Evolutionary conservation across 2,888 invertebrate species (phyloP), one percentile per base, ranked within the genome.

Genomic region (Craniophora ligustri): DNA sequence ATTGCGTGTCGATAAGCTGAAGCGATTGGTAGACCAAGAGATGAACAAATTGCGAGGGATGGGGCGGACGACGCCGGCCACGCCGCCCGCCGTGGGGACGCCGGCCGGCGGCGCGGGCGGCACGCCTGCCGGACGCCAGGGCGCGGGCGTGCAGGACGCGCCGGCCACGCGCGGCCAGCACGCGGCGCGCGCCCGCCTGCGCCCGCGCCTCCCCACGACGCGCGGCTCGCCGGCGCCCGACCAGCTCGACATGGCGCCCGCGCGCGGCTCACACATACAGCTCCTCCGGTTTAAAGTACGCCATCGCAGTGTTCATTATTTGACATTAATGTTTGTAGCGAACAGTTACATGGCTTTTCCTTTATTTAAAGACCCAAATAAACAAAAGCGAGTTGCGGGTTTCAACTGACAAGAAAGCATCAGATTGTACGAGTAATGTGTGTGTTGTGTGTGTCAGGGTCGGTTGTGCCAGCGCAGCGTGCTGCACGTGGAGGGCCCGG

Each of bases 161-260:
- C 19, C 6, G 11, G 3, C n/a, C 11, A n/a, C 14, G 5, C 18
- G 2, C 19, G 15, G 0, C 13, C 8, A 13, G 11, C 10, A 1
- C 36, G 13, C n/a, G 6, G 11, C 2, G 26, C 21, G 2, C 15
- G 11, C 1, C 15, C 26, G 26, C 10, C 26, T 1, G n/a, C n/a
- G 8, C 21, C 14, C 10, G 19, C 44, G 50, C 4, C 8, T 5
- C 13, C n/a, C 18, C 28, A 7, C 10, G 32, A 3, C 11, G 28
- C 8, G 40, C 14, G 8, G 26, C 39, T 42, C 49, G 58, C 31
- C 80, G 65, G 4, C 50, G 23, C 41, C 73, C 1, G 65, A 72
- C 6, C 54, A 78, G 59, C 67, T 89, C 13, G 89, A 89, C 73
- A 84, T 88, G 89, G 78, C 85, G 8, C 82, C 86, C 0, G 89